Base-by-base conservation (phyloP, 2,113 vertebrate species). In the Ictalurus punctatus region DNA sequence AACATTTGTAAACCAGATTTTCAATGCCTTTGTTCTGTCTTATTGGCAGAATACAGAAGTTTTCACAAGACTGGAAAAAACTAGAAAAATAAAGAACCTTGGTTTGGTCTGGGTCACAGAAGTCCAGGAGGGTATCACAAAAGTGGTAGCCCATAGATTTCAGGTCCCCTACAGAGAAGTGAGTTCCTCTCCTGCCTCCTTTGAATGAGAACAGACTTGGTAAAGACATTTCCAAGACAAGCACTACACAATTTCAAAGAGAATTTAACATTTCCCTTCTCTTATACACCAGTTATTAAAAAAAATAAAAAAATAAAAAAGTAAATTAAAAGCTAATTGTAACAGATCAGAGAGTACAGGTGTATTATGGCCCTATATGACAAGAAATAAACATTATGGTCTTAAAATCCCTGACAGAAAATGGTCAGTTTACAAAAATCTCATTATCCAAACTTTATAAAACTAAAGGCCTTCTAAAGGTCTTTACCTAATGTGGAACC, bases 101-200 rank as follows among this genome's bases (percentile, higher is more conserved):
- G 52, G 95, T 74, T 0, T 92, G 93, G n/a, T 97, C 95, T 0
- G 98, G 97, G 92, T 98, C 96, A 12, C 96, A 98, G 93, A 96
- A 98, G 89, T 99, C 98, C 0, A 99, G 94, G n/a, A 99, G 94
- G 0, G 98, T 98, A 95, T 99, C 97, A 69, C 98, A 97, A 86
- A 99, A 93, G 79, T 94, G 95, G 88, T 95, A 96, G 27, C 98
- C 98, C 78, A 99, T 89, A 0, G 96, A 97, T 92, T 96, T 95
- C 8, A 99, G 95, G 89, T 99, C 98, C 86, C 92, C 91, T 19
- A 92, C 92, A 0, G 95, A 97, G 81, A 99, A 99, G 91, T 99
- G 98, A 0, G 96, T 98, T 84, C 95, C 96, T 91, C 93, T 97
- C 61, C 95, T 96, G 89, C 91, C 90, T 0, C 96, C 98, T 99